phyloP scores from a whole-genome alignment of 2,888 invertebrate species.

The Carabus problematicus region DNA sequence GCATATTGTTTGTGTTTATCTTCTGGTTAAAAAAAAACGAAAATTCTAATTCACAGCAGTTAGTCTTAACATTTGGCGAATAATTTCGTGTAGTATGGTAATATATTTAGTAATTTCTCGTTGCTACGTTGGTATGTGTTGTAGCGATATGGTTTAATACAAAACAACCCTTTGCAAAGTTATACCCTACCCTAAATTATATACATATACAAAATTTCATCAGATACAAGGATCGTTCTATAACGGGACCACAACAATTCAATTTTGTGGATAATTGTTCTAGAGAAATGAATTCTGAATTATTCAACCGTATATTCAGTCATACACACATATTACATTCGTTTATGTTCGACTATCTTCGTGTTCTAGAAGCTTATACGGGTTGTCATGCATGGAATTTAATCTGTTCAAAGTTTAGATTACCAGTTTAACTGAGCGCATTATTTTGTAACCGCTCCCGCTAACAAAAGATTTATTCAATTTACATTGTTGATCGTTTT shows the following conservation, averaged over 20 bases:
- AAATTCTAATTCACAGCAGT: no score
- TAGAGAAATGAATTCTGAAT: not conserved
- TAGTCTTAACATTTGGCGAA: no score
- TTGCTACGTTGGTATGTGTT: no score
- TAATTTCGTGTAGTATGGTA: no score
- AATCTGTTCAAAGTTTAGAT: not conserved
- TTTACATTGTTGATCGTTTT: no score
- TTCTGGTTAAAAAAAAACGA: no score
- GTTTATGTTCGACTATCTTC: conserved; percentile 2
- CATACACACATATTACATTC: not conserved
- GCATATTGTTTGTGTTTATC: no score
- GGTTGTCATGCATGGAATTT: not conserved
- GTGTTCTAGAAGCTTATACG: not conserved
- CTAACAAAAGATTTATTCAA: no score
- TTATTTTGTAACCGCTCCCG: not conserved
- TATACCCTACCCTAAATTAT: no score
- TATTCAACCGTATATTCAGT: conserved; percentile 1
- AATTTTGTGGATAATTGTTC: not conserved
- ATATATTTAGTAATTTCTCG: no score
- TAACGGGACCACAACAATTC: not conserved
- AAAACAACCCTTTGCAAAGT: not conserved
- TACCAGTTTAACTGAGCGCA: not conserved
- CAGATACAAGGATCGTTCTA: not conserved
- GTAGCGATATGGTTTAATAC: no score
- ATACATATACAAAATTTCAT: conserved; percentile 4